phyloP scores from a whole-genome alignment of 2,797 vertebrate species.

The Thripadectes ignobilis region DNA sequence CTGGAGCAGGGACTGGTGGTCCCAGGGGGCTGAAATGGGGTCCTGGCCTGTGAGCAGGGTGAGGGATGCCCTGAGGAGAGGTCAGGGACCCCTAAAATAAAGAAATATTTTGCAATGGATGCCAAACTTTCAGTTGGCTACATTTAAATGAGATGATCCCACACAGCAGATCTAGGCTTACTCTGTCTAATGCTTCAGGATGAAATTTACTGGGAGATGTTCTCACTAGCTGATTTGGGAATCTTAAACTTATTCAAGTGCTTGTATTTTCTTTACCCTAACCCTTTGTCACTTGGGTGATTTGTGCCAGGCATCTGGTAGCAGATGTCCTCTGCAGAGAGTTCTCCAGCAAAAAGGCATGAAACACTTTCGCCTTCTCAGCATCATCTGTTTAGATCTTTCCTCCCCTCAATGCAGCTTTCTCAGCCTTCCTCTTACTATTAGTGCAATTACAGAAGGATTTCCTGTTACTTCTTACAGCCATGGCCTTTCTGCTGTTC shows the following conservation, averaged over 20 bases:
- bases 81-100: background rate
- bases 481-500: background rate
- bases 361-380: background rate
- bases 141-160: background rate
- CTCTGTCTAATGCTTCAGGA: background rate
- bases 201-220: background rate
- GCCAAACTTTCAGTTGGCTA: background rate
- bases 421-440: constrained; percentile 21
- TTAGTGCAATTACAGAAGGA: background rate
- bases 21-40: background rate
- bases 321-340: background rate
- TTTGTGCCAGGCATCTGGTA: background rate
- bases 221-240: background rate
- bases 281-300: background rate
- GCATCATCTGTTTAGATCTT: background rate
- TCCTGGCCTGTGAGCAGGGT: background rate
- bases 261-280: background rate
- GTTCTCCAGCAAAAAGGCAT: background rate
- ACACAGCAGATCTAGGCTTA: background rate
- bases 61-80: background rate
- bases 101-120: background rate
- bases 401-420: background rate
- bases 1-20: background rate
- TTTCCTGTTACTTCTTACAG: constrained; percentile 22
- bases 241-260: background rate